Percentiles rank a stretch among this genome's conserved stretches.
Evolutionary conservation across 53 echinoderm and acorn worm species (phyloP).

Genomic region (Echinarachnius parma): DNA sequence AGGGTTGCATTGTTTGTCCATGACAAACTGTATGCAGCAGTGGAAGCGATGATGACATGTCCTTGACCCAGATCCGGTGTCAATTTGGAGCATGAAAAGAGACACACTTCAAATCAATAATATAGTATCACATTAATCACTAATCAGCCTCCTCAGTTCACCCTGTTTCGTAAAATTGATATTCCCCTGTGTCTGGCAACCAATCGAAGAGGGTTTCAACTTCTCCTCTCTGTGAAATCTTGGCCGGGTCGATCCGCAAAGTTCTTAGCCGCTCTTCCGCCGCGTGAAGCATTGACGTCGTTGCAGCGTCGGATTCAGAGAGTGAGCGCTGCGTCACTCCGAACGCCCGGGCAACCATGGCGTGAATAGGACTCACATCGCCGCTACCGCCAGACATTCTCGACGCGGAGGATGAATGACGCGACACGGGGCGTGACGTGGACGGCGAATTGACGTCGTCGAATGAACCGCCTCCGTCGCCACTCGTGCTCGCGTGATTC

Average conservation of each 20-base stretch:
- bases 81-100: too few species aligned
- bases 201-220: slow-evolving; percentile 44
- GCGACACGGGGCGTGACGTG: slow-evolving; percentile 5
- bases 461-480: not conserved
- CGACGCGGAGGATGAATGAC: slow-evolving; percentile 9
- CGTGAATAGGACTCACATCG: slow-evolving; percentile 28
- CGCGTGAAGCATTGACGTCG: slow-evolving; percentile 31
- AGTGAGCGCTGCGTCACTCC: slow-evolving; percentile 15
- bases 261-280: slow-evolving; percentile 33
- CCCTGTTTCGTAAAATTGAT: too few species aligned
- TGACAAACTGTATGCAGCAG: too few species aligned
- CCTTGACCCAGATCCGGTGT: too few species aligned
- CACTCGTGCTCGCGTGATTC: not conserved
- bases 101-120: too few species aligned
- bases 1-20: too few species aligned
- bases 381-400: not conserved
- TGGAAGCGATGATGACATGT: too few species aligned
- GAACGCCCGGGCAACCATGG: slow-evolving; percentile 44
- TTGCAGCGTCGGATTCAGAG: slow-evolving; percentile 29
- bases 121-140: too few species aligned
- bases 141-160: too few species aligned
- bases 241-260: slow-evolving; percentile 37
- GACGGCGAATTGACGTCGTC: not conserved
- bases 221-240: slow-evolving; percentile 30
- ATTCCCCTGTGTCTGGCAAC: slow-evolving; percentile 9